phyloP scores from a whole-genome alignment of 2,888 invertebrate species.

The Dryocosmus kuriphilus region DNA sequence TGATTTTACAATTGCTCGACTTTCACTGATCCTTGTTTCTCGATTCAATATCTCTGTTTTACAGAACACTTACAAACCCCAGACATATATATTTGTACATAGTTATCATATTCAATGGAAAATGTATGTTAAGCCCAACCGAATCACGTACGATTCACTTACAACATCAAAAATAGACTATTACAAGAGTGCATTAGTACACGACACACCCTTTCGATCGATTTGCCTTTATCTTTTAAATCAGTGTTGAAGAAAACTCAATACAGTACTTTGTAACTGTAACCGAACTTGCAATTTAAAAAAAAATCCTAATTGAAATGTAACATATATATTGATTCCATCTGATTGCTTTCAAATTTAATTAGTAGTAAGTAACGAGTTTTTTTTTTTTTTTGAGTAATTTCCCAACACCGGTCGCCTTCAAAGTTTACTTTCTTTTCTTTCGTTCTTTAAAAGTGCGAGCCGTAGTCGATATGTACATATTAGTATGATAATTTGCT shows the following conservation, averaged over 20 bases:
- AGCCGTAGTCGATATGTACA: slow-evolving; percentile 69
- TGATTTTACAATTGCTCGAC: slow-evolving; percentile 46
- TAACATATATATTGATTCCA: no score
- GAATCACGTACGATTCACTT: slow-evolving; percentile 72
- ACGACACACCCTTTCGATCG: slow-evolving; percentile 68
- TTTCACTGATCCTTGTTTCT: slow-evolving; percentile 41
- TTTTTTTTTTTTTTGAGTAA: background rate
- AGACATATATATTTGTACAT: slow-evolving; percentile 74
- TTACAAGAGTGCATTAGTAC: slow-evolving; percentile 73
- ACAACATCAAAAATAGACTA: slow-evolving; percentile 77
- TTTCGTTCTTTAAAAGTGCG: slow-evolving; percentile 60
- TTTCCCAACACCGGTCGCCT: background rate
- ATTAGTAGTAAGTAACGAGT: background rate
- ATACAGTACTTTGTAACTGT: no score
- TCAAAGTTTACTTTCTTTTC: slow-evolving; percentile 48
- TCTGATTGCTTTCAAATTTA: background rate
- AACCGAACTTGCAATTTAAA: no score
- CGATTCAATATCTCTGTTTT: slow-evolving; percentile 60
- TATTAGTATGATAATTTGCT: slow-evolving; percentile 59
- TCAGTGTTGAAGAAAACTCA: background rate
- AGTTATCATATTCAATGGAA: slow-evolving; percentile 74
- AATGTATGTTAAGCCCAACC: slow-evolving; percentile 69
- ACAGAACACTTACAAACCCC: slow-evolving; percentile 70
- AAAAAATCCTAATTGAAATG: no score
- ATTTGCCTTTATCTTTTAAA: slow-evolving; percentile 47